A percentile compares a stretch with the other conserved stretches of the same genome.
phyloP scores from a whole-genome alignment of 2,797 vertebrate species.

The Leptodactylus fallax region DNA sequence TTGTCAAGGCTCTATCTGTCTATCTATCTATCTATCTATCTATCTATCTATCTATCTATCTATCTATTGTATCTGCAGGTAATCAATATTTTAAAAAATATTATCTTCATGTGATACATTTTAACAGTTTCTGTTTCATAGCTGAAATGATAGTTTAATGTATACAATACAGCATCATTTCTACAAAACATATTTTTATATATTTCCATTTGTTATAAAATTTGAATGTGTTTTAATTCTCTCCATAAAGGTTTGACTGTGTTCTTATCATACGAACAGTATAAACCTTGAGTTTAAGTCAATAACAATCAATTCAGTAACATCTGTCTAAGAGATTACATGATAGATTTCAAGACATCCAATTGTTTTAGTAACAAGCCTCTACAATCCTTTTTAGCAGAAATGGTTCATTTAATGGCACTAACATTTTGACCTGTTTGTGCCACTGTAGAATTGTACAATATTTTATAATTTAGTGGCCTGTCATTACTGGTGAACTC shows the following conservation, averaged over 20 bases:
- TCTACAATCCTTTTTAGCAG: slow-evolving; percentile 43
- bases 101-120: no score
- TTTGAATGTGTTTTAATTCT: no score
- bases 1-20: no score
- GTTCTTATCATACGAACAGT: background rate
- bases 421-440: slow-evolving; percentile 47
- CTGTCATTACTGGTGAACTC: slow-evolving; percentile 35
- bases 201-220: background rate
- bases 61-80: no score
- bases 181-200: background rate
- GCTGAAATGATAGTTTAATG: no score
- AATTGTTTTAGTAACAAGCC: slow-evolving; percentile 50
- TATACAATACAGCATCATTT: background rate
- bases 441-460: slow-evolving; percentile 25
- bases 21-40: no score
- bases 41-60: no score
- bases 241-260: background rate
- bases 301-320: slow-evolving; percentile 48
- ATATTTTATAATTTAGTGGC: slow-evolving; percentile 45
- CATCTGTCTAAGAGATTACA: slow-evolving; percentile 44
- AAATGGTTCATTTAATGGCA: slow-evolving; percentile 10
- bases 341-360: slow-evolving; percentile 46
- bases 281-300: slow-evolving; percentile 16
- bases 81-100: no score
- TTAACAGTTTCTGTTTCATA: no score